Evolutionary conservation across 2,113 vertebrate genomes (phyloP), one percentile per base, ranked within the genome.

Genomic region (Cinclus cinclus): DNA sequence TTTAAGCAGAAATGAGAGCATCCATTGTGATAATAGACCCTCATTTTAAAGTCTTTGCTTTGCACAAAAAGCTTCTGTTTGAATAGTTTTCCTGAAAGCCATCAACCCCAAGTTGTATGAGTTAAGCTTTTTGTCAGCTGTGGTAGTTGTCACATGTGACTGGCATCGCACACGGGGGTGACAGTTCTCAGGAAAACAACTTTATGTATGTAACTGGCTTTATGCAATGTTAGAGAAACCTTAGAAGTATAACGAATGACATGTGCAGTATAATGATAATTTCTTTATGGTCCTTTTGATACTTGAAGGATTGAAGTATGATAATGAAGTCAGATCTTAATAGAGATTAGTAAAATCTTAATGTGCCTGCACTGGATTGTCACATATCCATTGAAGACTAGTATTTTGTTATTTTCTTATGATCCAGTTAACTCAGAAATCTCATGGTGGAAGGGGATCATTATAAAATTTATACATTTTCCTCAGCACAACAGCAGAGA

Each of bases 251-350:
- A 46, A 19, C 9, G 79, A 79, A 37, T 58, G 2, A n/a, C 27
- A 49, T 0, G 0, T 39, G 21, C 46, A 33, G 18, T 78, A 59
- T 27, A 44, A 6, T 21, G 7, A 13, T 49, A 27, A 23, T 25
- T 2, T 3, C 71, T 10, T 76, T 41, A 20, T 86, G 37, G 42
- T 91, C 6, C 49, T 83, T 8, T 10, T 86, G 76, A 21, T 28
- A 4, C 8, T 47, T 39, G 19, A 56, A 47, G 7, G 9, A 41
- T 49, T 52, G 28, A 52, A 52, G 15, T 52, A 52, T 52, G 9
- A 44, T 58, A 60, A 47, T 24, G 47, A 91, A 60, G 9, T 68
- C 9, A 52, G 23, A 13, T 77, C 12, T 59, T 65, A 77, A 17
- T 16, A 70, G n/a, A 53, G 18, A 39, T 46, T 8, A 75, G 23